Base-by-base conservation (phyloP, 2,888 invertebrate species). In the Spodoptera littoralis region DNA sequence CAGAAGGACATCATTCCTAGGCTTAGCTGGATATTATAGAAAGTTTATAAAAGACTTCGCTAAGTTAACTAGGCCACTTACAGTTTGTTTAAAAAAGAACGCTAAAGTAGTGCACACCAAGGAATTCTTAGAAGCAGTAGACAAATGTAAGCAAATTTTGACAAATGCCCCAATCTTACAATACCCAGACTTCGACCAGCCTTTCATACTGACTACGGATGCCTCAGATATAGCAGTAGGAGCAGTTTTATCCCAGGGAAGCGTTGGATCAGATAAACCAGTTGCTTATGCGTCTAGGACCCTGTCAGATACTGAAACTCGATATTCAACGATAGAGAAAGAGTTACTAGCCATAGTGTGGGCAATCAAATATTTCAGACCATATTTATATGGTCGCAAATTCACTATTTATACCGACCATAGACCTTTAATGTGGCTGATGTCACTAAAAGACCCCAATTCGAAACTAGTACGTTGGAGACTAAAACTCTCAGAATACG, bases 251-350 rank as follows among this genome's bases (percentile, higher is more conserved):
- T 27, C 27, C 4, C 27, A 27, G 27, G 27, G 27, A 27, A 27
- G 4, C 27, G 27, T 27, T 27, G 27, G 27, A 27, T 27, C 27
- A 27, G 27, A 27, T 27, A 27, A 27, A 27, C 27, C 27, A 4
- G 27, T 27, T 4, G 27, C 27, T 27, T 27, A 4, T 27, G 27
- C 27, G 4, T 27, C 27, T 4, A 3, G 27, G 27, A 27, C 27
- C 27, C 4, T 27, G 4, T 27, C 27, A 27, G 27, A 27, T 27
- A 27, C 27, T 3, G 27, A 27, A 4, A 4, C 27, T 27, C 27
- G 27, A 52, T 56, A 64, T 27, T 64, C 64, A 2, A 52, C 53
- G 1, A 67, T 71, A 12, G 24, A 69, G 51, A 69, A 69, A 45
- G 69, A 67, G 13, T 24, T 64, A 36, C 30, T 67, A 2, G 54